A percentile compares a stretch with the other conserved stretches of the same genome.
These are phyloP conservation scores for Chromis chromis DNA, from an alignment of 2,797 vertebrate genomes.

Conservation along the genomic window DNA sequence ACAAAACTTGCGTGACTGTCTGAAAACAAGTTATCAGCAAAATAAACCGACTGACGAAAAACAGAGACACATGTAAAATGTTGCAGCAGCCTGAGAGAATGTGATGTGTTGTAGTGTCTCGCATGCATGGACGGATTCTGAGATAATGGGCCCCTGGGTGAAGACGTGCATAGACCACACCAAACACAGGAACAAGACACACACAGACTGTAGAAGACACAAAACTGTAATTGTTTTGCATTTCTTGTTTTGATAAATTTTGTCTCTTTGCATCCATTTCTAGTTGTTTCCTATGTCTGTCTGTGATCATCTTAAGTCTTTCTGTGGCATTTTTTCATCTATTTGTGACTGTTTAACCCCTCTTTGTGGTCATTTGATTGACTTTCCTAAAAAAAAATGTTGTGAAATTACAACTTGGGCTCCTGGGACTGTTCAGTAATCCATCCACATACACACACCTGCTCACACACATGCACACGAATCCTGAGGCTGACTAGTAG, in stretches of 20 bases:
- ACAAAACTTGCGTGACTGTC: conserved; percentile 35
- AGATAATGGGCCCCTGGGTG: conserved; percentile 6
- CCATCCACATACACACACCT: conserved; percentile 3
- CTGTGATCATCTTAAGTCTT: background rate
- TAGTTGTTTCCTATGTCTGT: background rate
- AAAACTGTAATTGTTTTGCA: background rate
- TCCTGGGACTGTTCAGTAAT: background rate
- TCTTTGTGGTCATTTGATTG: background rate
- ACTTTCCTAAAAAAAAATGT: background rate
- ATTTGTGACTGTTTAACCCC: background rate
- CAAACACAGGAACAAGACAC: background rate
- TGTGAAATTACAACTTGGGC: background rate
- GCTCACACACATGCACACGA: conserved; percentile 15
- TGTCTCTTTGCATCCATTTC: background rate
- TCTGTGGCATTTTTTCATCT: background rate
- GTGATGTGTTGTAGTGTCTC: conserved; percentile 15
- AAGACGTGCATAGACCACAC: background rate
- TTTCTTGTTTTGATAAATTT: background rate
- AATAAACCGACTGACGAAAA: conserved; percentile 43
- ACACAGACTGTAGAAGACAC: background rate
- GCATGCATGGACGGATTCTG: conserved; percentile 17
- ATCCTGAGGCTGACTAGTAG: conserved; percentile 49
- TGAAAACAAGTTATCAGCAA: conserved; percentile 43
- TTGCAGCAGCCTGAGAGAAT: conserved; percentile 15
- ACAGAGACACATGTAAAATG: conserved; percentile 17